phyloP scores from a whole-genome alignment of 1,140 invertebrate species.

The Trichonephila clavipes region DNA sequence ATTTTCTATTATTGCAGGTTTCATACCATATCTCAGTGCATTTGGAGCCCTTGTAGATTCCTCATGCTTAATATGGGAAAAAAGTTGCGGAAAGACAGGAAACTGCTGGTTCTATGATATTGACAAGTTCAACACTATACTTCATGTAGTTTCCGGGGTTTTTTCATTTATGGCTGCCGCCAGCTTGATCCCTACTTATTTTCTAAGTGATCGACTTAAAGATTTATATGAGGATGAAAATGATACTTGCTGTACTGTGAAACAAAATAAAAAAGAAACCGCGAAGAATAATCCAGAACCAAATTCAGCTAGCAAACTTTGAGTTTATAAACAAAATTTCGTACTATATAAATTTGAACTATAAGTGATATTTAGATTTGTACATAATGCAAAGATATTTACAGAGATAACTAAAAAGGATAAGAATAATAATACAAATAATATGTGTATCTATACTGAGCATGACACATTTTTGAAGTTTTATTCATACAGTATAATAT shows the following conservation, averaged over 20 bases:
- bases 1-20: conserved; percentile 74
- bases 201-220: not conserved
- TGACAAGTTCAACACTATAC: conserved; percentile 77
- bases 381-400: no score
- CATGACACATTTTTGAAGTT: no score
- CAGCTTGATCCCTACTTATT: not conserved
- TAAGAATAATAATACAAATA: no score
- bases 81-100: conserved; percentile 79
- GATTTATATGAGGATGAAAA: conserved; percentile 43
- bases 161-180: not conserved
- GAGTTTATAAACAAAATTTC: no score
- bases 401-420: no score
- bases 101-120: conserved; percentile 80
- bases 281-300: not conserved
- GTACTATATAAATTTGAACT: no score
- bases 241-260: not conserved
- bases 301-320: not conserved
- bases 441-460: no score
- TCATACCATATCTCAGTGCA: conserved; percentile 79
- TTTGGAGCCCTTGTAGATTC: conserved; percentile 79
- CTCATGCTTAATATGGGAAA: conserved; percentile 79
- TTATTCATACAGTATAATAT: no score
- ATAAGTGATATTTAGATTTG: no score
- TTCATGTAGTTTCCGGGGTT: conserved; percentile 40
- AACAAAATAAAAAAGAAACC: not conserved